Evolutionary conservation across 2,113 vertebrate genomes (phyloP).

Genomic region (Rousettus leschenaultii): DNA sequence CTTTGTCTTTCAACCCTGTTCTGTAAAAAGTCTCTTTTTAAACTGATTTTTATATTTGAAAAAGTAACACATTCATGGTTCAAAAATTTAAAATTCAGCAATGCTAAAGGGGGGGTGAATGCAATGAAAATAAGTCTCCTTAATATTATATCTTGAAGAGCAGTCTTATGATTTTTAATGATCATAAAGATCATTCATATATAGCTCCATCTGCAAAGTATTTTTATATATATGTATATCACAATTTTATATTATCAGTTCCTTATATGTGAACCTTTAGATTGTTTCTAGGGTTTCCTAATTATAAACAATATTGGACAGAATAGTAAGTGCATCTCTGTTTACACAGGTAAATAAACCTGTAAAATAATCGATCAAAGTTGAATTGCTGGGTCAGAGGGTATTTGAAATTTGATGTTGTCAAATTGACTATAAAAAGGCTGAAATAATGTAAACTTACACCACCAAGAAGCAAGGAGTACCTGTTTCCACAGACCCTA

Average conservation of each 20-base stretch:
- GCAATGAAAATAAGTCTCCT: not conserved
- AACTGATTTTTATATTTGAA: slow-evolving; percentile 5
- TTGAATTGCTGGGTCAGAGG: not conserved
- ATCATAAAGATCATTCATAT: not conserved
- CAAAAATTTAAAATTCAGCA: not conserved
- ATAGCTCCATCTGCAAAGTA: not conserved
- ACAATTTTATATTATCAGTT: not conserved
- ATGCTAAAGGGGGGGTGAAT: not conserved
- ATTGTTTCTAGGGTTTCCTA: not conserved
- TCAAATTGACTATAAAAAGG: not conserved
- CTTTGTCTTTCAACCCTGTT: not conserved
- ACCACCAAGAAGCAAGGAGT: not conserved
- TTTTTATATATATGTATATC: not conserved
- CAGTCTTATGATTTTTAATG: not conserved
- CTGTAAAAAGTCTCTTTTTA: not conserved
- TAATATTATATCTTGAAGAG: not conserved
- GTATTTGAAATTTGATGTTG: slow-evolving; percentile 15
- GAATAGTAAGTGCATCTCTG: not conserved
- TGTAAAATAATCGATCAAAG: not conserved
- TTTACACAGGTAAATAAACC: not conserved
- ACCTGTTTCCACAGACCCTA: not conserved
- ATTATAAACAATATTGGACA: not conserved
- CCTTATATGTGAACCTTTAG: not conserved
- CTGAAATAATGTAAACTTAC: not conserved
- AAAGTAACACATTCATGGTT: not conserved